Base-by-base conservation (phyloP, 2,113 vertebrate species). In the Engraulis encrasicolus region DNA sequence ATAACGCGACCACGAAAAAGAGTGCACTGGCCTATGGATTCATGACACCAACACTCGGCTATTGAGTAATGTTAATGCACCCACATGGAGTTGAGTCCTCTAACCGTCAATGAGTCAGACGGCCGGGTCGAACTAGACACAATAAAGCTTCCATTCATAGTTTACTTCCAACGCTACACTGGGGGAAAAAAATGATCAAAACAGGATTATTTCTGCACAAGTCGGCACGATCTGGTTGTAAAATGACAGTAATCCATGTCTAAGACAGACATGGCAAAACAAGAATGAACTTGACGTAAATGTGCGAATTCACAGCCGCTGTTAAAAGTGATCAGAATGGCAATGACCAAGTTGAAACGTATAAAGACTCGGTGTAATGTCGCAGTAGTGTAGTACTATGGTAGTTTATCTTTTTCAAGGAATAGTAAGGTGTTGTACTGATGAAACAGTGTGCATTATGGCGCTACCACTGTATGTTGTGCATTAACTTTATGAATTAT, bases 41-140 rank as follows among this genome's bases (percentile, higher is more conserved):
- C 23, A 71, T 71, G 61, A 71, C 61, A 71, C 61, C 61, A 71
- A 71, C 61, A 34, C 61, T 74, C 66, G 34, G 27, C 27, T 31
- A 74, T 74, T 74, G 66, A 74, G 12, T 27, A 15, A 27, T 74
- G 66, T 74, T 74, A 74, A 74, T 74, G 66, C 66, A 74, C 27
- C 66, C 66, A 74, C 66, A 74, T 34, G 31, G 18, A 74, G 66
- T 74, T 15, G 18, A 74, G 66, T 74, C 31, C 31, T 74, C 58
- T 31, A 74, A 31, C 66, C 66, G 31, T 74, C 31, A 34, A 74
- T 34, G 66, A 74, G n/a, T 66, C 58, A 66, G n/a, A 31, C 12
- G 14, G 27, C 34, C 66, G 31, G 14, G 27, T 74, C 66, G 31
- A 74, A 74, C 66, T 74, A 74, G 66, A 74, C 27, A 74, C 66